Conservation (phyloP, 2,113 vertebrate genomes). For the Romanogobio albipinnatus region DNA sequence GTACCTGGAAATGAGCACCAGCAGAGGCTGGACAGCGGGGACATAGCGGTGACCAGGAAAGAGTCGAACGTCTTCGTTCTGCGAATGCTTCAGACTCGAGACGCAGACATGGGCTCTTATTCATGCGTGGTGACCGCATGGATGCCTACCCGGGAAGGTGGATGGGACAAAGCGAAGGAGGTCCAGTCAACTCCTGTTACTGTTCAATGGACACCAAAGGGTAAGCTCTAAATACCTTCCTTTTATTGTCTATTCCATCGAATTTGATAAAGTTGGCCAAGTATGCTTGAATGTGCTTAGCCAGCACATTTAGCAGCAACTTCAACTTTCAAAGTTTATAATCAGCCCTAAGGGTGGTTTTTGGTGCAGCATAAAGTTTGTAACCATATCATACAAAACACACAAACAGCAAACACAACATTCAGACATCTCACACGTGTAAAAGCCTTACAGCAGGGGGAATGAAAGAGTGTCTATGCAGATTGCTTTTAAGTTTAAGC, state of each 20-base stretch:
- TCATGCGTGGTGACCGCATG: slow-evolving; percentile 79
- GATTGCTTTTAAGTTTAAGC: too few species aligned
- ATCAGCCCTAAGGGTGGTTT: too few species aligned
- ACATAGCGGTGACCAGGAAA: slow-evolving; percentile 76
- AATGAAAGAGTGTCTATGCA: too few species aligned
- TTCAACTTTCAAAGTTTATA: not conserved
- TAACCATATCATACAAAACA: too few species aligned
- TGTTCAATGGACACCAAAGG: slow-evolving; percentile 80
- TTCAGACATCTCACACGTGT: too few species aligned
- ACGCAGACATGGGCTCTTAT: slow-evolving; percentile 80
- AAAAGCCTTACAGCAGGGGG: too few species aligned
- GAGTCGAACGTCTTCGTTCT: slow-evolving; percentile 74
- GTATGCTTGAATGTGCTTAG: not conserved
- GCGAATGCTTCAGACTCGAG: slow-evolving; percentile 81
- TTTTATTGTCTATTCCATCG: not conserved
- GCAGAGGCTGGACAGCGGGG: slow-evolving; percentile 72
- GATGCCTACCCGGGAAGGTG: slow-evolving; percentile 72
- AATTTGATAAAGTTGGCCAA: not conserved
- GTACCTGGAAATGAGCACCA: slow-evolving; percentile 66
- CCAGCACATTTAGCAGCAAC: not conserved
- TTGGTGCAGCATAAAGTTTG: too few species aligned
- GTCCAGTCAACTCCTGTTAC: slow-evolving; percentile 71
- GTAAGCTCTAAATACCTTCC: slow-evolving; percentile 65
- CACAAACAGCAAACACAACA: too few species aligned
- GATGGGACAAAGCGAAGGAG: slow-evolving; percentile 80